These are phyloP conservation scores for Scaptomyza cyrtandrae DNA, from an alignment of 2,888 invertebrate species.

Conservation along the genomic window DNA sequence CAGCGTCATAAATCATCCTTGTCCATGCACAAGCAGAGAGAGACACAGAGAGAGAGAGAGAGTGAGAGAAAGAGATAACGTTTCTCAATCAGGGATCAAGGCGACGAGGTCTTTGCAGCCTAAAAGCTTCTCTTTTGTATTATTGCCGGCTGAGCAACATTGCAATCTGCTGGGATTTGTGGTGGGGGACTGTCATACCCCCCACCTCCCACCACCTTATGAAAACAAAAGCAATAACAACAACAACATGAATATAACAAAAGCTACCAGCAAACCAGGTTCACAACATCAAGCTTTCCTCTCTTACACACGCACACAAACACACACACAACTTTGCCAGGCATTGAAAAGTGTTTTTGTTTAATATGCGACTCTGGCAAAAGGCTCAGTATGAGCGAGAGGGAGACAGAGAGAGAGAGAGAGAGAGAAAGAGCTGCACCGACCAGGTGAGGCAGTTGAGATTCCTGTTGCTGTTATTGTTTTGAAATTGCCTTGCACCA, in stretches of 20 bases:
- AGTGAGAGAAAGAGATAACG: conserved; percentile 17
- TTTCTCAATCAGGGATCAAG: conserved; percentile 44
- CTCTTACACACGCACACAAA: neutral
- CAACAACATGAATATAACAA: conserved; percentile 70
- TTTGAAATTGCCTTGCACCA: conserved; percentile 62
- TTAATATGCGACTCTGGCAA: conserved; percentile 35
- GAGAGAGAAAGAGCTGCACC: conserved; percentile 17
- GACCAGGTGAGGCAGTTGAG: conserved; percentile 64
- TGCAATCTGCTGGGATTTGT: conserved; percentile 62
- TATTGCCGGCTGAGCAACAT: conserved; percentile 53
- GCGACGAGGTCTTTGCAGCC: conserved; percentile 36
- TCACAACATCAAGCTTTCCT: conserved; percentile 9
- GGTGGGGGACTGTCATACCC: conserved; percentile 1
- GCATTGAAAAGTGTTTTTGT: conserved; percentile 56
- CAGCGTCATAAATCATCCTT: conserved; percentile 72
- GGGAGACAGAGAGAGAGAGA: conserved; percentile 8
- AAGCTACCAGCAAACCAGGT: conserved; percentile 29
- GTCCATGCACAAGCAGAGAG: conserved; percentile 24
- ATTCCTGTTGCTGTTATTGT: conserved; percentile 68
- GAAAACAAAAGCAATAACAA: conserved; percentile 68
- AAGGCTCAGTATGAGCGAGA: neutral
- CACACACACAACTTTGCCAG: conserved; percentile 19
- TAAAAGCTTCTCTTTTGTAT: conserved; percentile 65
- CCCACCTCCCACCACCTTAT: neutral
- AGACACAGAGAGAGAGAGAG: conserved; percentile 1